Base-by-base conservation (phyloP, 2,797 vertebrate genomes). In the Anas bernieri region DNA sequence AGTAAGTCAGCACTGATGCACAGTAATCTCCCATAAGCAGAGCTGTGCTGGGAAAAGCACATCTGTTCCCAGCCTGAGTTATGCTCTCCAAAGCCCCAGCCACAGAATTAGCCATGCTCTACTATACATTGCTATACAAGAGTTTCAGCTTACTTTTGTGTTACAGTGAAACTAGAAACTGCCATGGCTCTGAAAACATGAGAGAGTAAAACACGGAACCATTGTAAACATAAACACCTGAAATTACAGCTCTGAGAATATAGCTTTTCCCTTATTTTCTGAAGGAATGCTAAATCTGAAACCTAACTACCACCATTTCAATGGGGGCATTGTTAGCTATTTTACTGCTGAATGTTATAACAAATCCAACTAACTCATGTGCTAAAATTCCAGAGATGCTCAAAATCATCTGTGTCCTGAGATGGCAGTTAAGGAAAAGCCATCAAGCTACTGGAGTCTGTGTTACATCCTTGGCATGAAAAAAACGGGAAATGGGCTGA, bases 31-130 rank as follows among this genome's bases (percentile, higher is more conserved):
- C 66, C 88, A 67, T 48, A 94, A 84, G 74, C 61, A 88, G 93
- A 93, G 86, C 63, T 52, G 20, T 83, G 74, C 77, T 94, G 59
- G 90, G 62, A 84, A 94, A 92, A 94, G 63, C 77, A 92, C 56
- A 86, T 94, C 92, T 95, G 86, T 86, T 94, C 52, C 74, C 86
- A 94, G 88, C 8, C 91, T 88, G 50, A 97, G 83, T 67, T 88
- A 33, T 5, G 33, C 25, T 91, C 46, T 86, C 67, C 67, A 95
- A 67, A 95, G 43, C 33, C 5, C 13, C 56, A 83, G 81, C 89
- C 85, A 83, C 87, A 67, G 78, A 94, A 96, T 97, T 90, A 91
- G 74, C 90, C 87, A 88, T 83, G 90, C 76, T 93, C 39, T 84
- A 70, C 82, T 86, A 69, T 91, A 88, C 41, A 69, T 56, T 68